A percentile compares a stretch with the other conserved stretches of the same genome.
Conservation (phyloP, 2,797 vertebrate genomes). For the Capromys pilorides region DNA sequence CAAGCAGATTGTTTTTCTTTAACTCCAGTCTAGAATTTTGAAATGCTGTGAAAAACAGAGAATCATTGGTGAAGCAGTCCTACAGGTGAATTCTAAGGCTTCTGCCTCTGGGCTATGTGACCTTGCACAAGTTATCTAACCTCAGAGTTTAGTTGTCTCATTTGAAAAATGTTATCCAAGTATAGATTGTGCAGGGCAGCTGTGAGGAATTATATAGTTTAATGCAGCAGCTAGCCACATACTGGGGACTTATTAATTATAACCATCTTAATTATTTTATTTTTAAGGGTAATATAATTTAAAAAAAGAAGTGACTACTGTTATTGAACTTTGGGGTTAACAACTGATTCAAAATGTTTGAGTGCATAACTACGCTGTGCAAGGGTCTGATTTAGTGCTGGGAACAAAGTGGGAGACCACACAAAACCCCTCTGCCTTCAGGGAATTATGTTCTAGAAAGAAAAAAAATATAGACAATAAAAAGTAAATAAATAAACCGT, state of each 20-base stretch:
- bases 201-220: neutral
- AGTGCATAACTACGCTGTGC: neutral
- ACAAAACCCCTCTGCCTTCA: neutral
- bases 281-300: slow-evolving; percentile 1
- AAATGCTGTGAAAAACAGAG: neutral
- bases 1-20: neutral
- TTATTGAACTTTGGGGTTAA: neutral
- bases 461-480: neutral
- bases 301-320: neutral
- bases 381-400: neutral
- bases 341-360: neutral
- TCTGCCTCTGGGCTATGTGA: neutral
- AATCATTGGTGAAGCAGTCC: neutral
- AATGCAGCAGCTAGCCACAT: neutral
- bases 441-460: neutral
- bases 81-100: neutral
- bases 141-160: neutral
- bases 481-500: neutral
- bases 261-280: neutral
- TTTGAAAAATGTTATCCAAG: neutral
- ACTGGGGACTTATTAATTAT: neutral
- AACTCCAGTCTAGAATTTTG: neutral
- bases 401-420: neutral
- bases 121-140: neutral
- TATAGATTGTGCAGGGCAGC: neutral